Evolutionary conservation across 2,888 invertebrate genomes (phyloP).

Genomic region (Melangyna quadrimaculata): DNA sequence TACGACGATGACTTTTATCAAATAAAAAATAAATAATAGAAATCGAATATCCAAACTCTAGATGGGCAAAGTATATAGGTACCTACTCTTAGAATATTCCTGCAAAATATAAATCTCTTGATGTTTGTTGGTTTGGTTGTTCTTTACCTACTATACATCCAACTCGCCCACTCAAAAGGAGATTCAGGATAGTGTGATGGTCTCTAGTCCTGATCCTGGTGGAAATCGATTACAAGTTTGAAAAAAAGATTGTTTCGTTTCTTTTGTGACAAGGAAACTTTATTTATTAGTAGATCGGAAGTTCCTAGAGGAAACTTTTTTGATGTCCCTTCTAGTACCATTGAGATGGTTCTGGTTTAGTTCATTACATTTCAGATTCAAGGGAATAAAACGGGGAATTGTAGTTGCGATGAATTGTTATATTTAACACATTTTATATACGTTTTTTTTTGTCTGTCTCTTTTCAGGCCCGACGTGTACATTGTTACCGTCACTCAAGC

Average conservation of each 20-base stretch:
- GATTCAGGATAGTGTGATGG: not conserved
- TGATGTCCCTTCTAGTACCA: slow-evolving; percentile 37
- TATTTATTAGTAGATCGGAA: slow-evolving; percentile 5
- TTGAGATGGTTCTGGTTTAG: slow-evolving; percentile 39
- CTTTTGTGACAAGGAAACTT: slow-evolving; percentile 22
- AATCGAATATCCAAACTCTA: slow-evolving; percentile 15
- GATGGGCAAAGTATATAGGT: not conserved
- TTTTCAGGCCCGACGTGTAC: slow-evolving; percentile 90
- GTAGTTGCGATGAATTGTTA: slow-evolving; percentile 36
- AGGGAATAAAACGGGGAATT: not conserved
- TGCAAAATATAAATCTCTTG: slow-evolving; percentile 61
- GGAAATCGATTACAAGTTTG: slow-evolving; percentile 57
- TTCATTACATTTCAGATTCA: slow-evolving; percentile 7
- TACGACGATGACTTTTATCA: slow-evolving; percentile 67
- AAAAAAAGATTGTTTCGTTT: slow-evolving; percentile 22
- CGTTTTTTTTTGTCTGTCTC: slow-evolving; percentile 51
- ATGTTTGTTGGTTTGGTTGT: slow-evolving; percentile 36
- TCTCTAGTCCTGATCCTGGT: not conserved
- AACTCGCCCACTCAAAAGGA: slow-evolving; percentile 11
- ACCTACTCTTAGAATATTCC: slow-evolving; percentile 14
- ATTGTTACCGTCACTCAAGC: slow-evolving; percentile 93
- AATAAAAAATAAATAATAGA: slow-evolving; percentile 52
- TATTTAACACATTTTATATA: slow-evolving; percentile 49
- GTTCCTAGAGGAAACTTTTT: slow-evolving; percentile 35
- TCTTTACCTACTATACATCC: not conserved